Evolutionary conservation across 2,797 vertebrate species (phyloP).

Genomic region (Sebastolobus altivelis): DNA sequence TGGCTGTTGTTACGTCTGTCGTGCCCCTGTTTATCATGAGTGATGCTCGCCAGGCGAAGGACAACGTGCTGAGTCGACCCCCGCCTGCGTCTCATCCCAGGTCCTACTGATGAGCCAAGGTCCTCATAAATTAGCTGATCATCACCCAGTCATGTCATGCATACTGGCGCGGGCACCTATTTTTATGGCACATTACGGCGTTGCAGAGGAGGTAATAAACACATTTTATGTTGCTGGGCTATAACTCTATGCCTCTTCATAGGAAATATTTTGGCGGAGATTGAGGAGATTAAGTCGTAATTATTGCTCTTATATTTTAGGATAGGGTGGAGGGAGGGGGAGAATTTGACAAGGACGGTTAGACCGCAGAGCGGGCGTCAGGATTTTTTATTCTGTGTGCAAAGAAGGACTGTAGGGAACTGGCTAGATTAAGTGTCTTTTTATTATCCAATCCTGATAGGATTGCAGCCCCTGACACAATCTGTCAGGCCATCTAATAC

Average conservation of each 20-base stretch:
- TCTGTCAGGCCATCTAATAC: slow-evolving; percentile 79
- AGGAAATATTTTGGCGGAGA: slow-evolving; percentile 68
- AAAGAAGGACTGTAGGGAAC: slow-evolving; percentile 61
- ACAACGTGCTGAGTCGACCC: slow-evolving; percentile 48
- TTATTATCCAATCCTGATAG: slow-evolving; percentile 79
- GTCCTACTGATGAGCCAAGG: slow-evolving; percentile 59
- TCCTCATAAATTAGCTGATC: slow-evolving; percentile 77
- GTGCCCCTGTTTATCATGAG: slow-evolving; percentile 71
- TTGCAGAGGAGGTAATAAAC: slow-evolving; percentile 69
- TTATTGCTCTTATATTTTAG: slow-evolving; percentile 77
- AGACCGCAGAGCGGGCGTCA: slow-evolving; percentile 27
- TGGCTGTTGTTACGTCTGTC: slow-evolving; percentile 57
- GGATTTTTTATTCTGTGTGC: slow-evolving; percentile 59
- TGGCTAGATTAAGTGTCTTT: slow-evolving; percentile 79
- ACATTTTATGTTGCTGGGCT: slow-evolving; percentile 59
- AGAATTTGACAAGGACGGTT: slow-evolving; percentile 72
- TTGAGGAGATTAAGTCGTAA: slow-evolving; percentile 75
- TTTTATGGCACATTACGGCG: slow-evolving; percentile 68
- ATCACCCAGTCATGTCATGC: slow-evolving; percentile 62
- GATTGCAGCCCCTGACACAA: slow-evolving; percentile 75
- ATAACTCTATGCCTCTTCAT: slow-evolving; percentile 53
- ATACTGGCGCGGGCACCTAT: slow-evolving; percentile 45
- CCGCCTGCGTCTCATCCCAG: slow-evolving; percentile 20
- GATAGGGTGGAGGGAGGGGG: slow-evolving; percentile 45
- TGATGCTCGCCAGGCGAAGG: slow-evolving; percentile 63